Base-by-base conservation (phyloP, 2,888 invertebrate species). In the Syritta pipiens region DNA sequence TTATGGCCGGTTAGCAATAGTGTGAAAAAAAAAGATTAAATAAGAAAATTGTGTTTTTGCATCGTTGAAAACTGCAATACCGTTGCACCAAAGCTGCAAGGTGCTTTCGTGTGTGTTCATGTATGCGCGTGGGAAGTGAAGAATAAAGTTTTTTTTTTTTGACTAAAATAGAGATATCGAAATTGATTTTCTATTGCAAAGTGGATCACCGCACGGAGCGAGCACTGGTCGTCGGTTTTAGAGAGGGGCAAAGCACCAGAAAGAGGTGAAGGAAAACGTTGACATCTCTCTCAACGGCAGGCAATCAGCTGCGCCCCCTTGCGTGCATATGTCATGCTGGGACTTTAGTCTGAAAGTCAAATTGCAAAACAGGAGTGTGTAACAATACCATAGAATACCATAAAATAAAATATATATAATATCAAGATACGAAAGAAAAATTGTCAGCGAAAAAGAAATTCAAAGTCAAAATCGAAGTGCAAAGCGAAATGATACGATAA, bases 141-240 rank as follows among this genome's bases (percentile, higher is more conserved):
- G 37, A 37, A 37, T 37, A 17, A 17, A 60, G 60, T 48, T 37
- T 51, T 53, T 46, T 42, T 30, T 46, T 5, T 48, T 60, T 55
- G 28, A 57, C 60, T 49, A 14, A 37, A 37, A 44, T 30, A 44
- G 24, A 10, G 12, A 51, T 14, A 19, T 12, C 37, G 6, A 59
- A 77, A 76, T 77, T 71, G 77, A 77, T 77, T 77, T 77, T 77
- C 69, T 62, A 35, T 69, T 69, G 32, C 35, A 44, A 68, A 69
- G 48, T 55, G 57, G 40, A 49, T 53, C 35, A 1, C 37, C n/a
- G n/a, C n/a, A n/a, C n/a, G n/a, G n/a, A n/a, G n/a, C n/a, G n/a
- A n/a, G n/a, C n/a, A n/a, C n/a, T n/a, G n/a, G n/a, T n/a, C n/a
- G n/a, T n/a, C n/a, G n/a, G n/a, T n/a, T n/a, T n/a, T n/a, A n/a